These are phyloP conservation scores for Macrobrachium nipponense DNA, from an alignment of 1,140 invertebrate genomes.

Conservation along the genomic window DNA sequence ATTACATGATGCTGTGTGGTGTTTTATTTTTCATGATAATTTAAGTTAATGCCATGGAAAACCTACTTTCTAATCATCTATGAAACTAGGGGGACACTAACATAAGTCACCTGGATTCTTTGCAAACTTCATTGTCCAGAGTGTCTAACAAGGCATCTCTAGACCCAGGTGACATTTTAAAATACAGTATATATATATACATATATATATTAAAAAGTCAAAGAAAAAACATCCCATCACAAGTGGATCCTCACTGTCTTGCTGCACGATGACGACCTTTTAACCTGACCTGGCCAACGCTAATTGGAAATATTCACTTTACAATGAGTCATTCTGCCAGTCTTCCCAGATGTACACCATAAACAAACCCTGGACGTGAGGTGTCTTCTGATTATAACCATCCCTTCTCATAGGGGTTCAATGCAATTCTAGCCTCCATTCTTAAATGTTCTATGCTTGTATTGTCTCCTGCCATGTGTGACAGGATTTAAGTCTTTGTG, in stretches of 20 bases:
- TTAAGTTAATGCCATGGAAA: constrained; percentile 37
- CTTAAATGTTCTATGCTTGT: no score
- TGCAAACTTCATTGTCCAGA: background rate
- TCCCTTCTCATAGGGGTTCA: constrained; percentile 7
- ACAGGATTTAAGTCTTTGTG: background rate
- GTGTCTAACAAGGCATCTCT: background rate
- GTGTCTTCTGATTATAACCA: constrained; percentile 1
- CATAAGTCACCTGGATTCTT: constrained; percentile 12
- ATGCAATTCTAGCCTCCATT: no score
- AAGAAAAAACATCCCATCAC: constrained; percentile 15
- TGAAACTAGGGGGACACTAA: constrained; percentile 37
- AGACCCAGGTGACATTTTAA: no score
- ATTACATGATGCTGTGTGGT: constrained; percentile 52
- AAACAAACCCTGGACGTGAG: constrained; percentile 21
- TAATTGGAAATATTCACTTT: constrained; percentile 54
- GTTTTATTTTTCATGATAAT: constrained; percentile 33
- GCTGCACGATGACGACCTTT: constrained; percentile 60
- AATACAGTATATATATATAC: background rate
- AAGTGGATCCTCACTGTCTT: constrained; percentile 57
- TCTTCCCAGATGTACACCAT: constrained; percentile 29
- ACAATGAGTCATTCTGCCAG: constrained; percentile 30
- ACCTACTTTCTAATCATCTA: constrained; percentile 18
- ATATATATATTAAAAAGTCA: background rate
- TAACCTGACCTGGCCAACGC: constrained; percentile 55
- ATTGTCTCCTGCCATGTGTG: no score